Conservation (phyloP, 92 coral and sea anemone genomes). For the Parazoanthus swiftii region DNA sequence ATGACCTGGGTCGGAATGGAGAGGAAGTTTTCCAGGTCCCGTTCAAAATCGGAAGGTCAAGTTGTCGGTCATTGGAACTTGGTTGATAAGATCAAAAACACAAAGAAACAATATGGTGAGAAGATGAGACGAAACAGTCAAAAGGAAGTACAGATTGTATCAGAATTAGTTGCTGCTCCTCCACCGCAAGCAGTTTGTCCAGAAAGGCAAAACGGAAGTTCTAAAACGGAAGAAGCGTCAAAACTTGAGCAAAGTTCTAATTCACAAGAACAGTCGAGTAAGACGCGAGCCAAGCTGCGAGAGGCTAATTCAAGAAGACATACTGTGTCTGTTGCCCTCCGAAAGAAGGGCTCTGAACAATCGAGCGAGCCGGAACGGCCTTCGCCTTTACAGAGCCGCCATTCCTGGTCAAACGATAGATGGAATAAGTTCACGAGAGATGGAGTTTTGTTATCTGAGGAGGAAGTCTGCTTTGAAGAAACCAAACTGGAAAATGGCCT, state of each 20-base stretch:
- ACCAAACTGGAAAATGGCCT: constrained; percentile 32
- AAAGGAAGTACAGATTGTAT: constrained; percentile 3
- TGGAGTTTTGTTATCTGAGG: constrained; percentile 5
- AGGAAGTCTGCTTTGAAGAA: constrained; percentile 25
- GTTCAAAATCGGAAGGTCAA: constrained; percentile 32
- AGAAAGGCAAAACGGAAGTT: not conserved
- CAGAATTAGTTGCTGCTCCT: not conserved
- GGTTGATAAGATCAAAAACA: not conserved
- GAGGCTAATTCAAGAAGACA: constrained; percentile 9
- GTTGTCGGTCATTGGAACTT: not conserved
- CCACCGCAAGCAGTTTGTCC: constrained; percentile 5
- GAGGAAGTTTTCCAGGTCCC: not conserved
- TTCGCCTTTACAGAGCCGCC: not conserved
- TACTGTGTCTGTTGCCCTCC: not conserved
- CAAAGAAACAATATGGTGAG: not conserved
- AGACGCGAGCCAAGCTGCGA: not conserved
- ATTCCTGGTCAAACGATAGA: constrained; percentile 38
- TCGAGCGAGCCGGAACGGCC: not conserved
- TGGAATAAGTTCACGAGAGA: constrained; percentile 17
- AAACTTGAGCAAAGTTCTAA: not conserved
- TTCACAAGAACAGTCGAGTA: not conserved
- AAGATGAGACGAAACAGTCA: not conserved
- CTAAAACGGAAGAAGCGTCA: not conserved
- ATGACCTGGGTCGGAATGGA: constrained; percentile 31
- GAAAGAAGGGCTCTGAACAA: not conserved